These are phyloP conservation scores for Spicauda simplicius DNA, from an alignment of 2,888 invertebrate genomes.

Conservation along the genomic window DNA sequence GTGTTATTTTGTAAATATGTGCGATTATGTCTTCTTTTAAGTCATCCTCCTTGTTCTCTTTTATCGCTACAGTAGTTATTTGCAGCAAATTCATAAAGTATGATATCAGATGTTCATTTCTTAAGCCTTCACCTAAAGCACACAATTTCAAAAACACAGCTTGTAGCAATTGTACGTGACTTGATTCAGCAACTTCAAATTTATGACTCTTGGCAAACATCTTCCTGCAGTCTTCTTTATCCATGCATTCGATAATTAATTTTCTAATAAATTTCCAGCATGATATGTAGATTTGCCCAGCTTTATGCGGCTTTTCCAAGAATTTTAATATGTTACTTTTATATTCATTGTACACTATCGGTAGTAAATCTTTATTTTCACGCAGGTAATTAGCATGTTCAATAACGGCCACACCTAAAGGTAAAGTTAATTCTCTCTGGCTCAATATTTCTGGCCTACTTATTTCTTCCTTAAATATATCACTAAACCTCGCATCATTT, in stretches of 20 bases:
- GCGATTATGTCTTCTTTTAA: conserved; percentile 55
- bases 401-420: conserved; percentile 81
- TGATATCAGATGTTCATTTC: conserved; percentile 74
- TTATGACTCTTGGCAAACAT: conserved; percentile 86
- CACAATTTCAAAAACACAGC: conserved; percentile 82
- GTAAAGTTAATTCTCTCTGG: conserved; percentile 87
- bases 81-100: conserved; percentile 84
- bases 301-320: conserved; percentile 89
- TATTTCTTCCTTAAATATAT: conserved; percentile 75
- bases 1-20: conserved; percentile 62
- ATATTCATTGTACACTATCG: conserved; percentile 84
- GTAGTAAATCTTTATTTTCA: conserved; percentile 75
- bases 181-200: conserved; percentile 85
- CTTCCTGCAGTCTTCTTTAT: conserved; percentile 80
- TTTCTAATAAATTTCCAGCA: conserved; percentile 84
- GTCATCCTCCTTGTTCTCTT: conserved; percentile 64
- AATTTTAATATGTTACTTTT: conserved; percentile 86
- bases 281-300: conserved; percentile 86
- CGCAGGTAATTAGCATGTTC: conserved; percentile 66
- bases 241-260: conserved; percentile 86
- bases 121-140: conserved; percentile 57
- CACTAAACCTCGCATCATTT: conserved; percentile 75
- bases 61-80: conserved; percentile 74
- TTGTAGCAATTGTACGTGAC: conserved; percentile 83
- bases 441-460: conserved; percentile 72